phyloP scores from a whole-genome alignment of 2,888 invertebrate species.

The Argyra leucocephala region DNA sequence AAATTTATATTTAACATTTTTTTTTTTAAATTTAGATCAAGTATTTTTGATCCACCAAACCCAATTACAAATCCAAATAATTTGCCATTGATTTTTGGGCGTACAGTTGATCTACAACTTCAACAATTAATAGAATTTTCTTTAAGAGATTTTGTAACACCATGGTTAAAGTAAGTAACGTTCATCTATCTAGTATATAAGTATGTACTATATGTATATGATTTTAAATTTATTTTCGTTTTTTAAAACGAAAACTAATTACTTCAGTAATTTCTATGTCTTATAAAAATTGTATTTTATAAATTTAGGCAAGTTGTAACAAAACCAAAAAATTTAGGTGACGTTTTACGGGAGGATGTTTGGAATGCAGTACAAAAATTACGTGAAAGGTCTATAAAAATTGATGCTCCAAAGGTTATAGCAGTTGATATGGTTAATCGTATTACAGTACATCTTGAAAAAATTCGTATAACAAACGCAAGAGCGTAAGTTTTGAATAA shows the following conservation, averaged over 20 bases:
- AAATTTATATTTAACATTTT: neutral
- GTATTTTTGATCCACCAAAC: slow-evolving; percentile 41
- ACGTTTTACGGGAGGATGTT: slow-evolving; percentile 65
- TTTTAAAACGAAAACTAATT: no score
- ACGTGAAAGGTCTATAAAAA: slow-evolving; percentile 59
- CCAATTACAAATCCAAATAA: slow-evolving; percentile 46
- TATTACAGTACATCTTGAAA: slow-evolving; percentile 76
- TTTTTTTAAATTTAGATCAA: slow-evolving; percentile 29
- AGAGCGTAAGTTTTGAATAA: slow-evolving; percentile 54
- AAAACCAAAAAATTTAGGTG: slow-evolving; percentile 55
- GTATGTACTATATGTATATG: neutral
- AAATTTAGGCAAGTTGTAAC: slow-evolving; percentile 50
- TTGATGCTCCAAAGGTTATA: slow-evolving; percentile 73
- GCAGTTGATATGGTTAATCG: slow-evolving; percentile 72
- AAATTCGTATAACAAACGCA: slow-evolving; percentile 66
- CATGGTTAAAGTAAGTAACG: slow-evolving; percentile 55
- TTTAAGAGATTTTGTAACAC: slow-evolving; percentile 66
- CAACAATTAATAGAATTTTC: slow-evolving; percentile 74
- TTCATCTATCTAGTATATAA: neutral
- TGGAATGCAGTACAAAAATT: slow-evolving; percentile 72
- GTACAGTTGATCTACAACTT: slow-evolving; percentile 72
- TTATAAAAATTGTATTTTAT: neutral
- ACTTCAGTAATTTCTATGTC: no score
- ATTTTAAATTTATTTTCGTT: no score
- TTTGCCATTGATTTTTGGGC: slow-evolving; percentile 69